Conservation (phyloP, 2,797 vertebrate species). For the Euphonia xanthogaster region DNA sequence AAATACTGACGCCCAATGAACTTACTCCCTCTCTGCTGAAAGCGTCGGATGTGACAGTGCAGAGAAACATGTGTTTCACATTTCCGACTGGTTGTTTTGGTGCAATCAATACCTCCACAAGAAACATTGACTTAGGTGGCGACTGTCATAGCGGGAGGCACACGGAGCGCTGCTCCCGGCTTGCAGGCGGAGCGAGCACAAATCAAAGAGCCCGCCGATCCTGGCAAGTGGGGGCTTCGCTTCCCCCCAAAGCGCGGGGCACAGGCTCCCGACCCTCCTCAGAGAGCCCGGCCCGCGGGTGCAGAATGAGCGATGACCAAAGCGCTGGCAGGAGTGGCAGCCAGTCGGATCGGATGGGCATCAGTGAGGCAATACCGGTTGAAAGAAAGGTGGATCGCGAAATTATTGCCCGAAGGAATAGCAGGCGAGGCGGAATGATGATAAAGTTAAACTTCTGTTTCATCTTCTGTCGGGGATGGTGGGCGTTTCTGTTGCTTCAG, state of each 20-base stretch:
- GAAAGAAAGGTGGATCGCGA: conserved; percentile 22
- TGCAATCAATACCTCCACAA: conserved; percentile 58
- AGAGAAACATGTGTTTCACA: conserved; percentile 64
- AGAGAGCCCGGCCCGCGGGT: not conserved
- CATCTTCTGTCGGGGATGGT: conserved; percentile 75
- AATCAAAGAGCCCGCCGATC: not conserved
- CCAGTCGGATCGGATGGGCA: conserved; percentile 10
- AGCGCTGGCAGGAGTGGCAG: conserved; percentile 15
- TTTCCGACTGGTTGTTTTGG: conserved; percentile 65
- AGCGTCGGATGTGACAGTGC: conserved; percentile 47
- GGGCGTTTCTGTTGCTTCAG: conserved; percentile 82
- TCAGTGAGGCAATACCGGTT: not conserved
- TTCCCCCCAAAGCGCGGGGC: not conserved
- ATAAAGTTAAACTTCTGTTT: conserved; percentile 78
- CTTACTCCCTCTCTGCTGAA: conserved; percentile 26
- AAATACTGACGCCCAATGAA: conserved; percentile 44
- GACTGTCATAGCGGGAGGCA: conserved; percentile 21
- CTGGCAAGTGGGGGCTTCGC: not conserved
- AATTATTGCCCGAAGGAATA: conserved; percentile 52
- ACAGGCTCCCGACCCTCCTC: not conserved
- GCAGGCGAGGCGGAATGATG: conserved; percentile 60
- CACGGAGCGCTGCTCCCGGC: conserved; percentile 7
- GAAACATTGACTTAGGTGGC: conserved; percentile 49
- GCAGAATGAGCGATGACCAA: not conserved
- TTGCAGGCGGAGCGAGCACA: conserved; percentile 26